Evolutionary conservation across 1,140 invertebrate genomes (phyloP).

Genomic region (Stenopsyche tienmushanensis): DNA sequence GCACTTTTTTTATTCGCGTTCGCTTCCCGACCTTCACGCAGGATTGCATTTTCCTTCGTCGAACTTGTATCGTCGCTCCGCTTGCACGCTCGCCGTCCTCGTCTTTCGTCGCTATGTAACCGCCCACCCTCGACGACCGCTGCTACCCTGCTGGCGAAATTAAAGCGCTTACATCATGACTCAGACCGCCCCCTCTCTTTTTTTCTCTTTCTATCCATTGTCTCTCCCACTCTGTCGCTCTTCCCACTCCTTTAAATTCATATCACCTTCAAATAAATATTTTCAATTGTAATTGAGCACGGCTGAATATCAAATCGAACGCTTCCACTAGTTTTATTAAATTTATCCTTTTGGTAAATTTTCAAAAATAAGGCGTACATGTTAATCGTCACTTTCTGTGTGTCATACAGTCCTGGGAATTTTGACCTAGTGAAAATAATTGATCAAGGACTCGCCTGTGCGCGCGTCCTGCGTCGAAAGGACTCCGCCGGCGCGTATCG

Average conservation of each 20-base stretch:
- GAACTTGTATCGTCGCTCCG: neutral
- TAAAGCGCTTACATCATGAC: constrained; percentile 25
- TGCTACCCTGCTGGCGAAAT: constrained; percentile 13
- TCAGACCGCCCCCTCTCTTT: constrained; percentile 1
- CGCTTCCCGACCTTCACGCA: constrained; percentile 19
- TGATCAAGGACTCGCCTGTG: constrained; percentile 42
- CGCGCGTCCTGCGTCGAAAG: constrained; percentile 40
- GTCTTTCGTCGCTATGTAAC: neutral
- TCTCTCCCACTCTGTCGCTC: no score
- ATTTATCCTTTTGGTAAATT: no score
- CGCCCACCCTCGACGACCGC: neutral
- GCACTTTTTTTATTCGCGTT: constrained; percentile 44
- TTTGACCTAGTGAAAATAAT: constrained; percentile 43
- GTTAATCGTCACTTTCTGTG: constrained; percentile 1
- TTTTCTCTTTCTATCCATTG: neutral
- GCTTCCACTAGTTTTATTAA: no score
- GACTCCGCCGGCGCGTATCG: constrained; percentile 48
- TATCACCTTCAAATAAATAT: no score
- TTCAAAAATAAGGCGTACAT: no score
- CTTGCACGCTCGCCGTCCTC: no score
- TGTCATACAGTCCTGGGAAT: constrained; percentile 35
- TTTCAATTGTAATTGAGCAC: no score
- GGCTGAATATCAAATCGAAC: no score
- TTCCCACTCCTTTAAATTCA: no score
- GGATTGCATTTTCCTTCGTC: neutral